Percentiles rank a stretch among this genome's conserved stretches.
phyloP scores from a whole-genome alignment of 2,888 invertebrate species.

The Pomacea canaliculata region DNA sequence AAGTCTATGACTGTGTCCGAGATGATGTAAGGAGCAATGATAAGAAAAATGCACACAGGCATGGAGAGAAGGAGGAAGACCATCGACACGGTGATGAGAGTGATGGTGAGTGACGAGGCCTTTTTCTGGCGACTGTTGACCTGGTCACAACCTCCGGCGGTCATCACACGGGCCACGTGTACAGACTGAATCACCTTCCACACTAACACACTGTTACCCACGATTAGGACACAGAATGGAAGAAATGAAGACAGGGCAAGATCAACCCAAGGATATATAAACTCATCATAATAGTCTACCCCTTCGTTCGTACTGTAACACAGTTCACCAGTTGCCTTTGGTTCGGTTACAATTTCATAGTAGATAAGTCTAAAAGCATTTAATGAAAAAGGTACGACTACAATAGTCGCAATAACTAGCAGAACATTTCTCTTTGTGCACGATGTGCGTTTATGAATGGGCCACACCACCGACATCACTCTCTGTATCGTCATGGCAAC shows the following conservation, averaged over 20 bases:
- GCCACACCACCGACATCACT: no score
- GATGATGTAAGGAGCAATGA: no score
- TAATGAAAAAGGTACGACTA: no score
- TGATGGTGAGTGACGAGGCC: not conserved
- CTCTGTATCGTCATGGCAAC: no score
- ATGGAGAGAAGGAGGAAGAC: not conserved
- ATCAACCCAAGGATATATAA: not conserved
- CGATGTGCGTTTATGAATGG: no score
- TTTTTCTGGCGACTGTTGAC: not conserved
- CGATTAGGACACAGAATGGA: not conserved
- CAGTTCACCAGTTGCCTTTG: not conserved
- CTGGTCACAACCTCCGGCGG: not conserved
- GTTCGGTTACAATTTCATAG: not conserved
- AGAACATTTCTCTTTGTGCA: no score
- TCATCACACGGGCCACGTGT: not conserved
- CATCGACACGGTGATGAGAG: not conserved
- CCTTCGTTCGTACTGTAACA: not conserved
- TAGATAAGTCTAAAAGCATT: not conserved
- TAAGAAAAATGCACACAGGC: not conserved
- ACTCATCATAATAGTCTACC: not conserved
- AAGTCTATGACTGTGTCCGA: no score
- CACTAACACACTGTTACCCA: not conserved
- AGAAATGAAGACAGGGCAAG: not conserved
- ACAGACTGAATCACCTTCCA: slow-evolving; percentile 2
- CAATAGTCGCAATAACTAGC: no score